A percentile compares a stretch with the other conserved stretches of the same genome.
Conservation (phyloP, 2,888 invertebrate species). For the Andrena chrysosceles region DNA sequence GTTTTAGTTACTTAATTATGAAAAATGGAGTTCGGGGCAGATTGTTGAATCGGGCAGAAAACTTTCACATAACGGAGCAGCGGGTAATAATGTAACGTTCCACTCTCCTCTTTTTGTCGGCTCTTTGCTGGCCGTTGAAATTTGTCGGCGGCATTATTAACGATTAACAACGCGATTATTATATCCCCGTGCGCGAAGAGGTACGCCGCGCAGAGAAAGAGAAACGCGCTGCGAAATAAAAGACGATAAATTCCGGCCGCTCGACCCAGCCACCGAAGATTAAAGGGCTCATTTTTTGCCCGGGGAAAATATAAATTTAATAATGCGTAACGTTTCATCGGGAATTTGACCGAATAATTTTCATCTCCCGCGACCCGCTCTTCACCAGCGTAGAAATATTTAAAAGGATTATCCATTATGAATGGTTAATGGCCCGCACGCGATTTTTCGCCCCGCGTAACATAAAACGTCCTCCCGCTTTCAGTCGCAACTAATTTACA, state of each 20-base stretch:
- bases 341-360: slow-evolving; percentile 33
- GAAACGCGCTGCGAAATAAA: slow-evolving; percentile 18
- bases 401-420: slow-evolving; percentile 44
- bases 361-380: slow-evolving; percentile 22
- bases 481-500: slow-evolving; percentile 17
- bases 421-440: slow-evolving; percentile 32
- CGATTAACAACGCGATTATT: slow-evolving; percentile 25
- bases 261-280: slow-evolving; percentile 12
- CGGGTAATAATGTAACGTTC: background rate
- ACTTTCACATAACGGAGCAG: background rate
- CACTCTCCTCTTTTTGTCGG: background rate
- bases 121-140: slow-evolving; percentile 1
- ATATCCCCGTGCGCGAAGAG: background rate
- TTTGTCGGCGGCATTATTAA: slow-evolving; percentile 32
- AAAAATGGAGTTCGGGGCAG: slow-evolving; percentile 1
- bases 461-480: slow-evolving; percentile 20
- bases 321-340: slow-evolving; percentile 42
- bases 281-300: slow-evolving; percentile 28
- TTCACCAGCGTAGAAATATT: slow-evolving; percentile 29
- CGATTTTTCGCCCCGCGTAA: slow-evolving; percentile 20
- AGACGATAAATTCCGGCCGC: slow-evolving; percentile 4
- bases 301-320: slow-evolving; percentile 42
- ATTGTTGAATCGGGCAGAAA: background rate
- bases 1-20: background rate
- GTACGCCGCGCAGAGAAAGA: background rate